phyloP scores from a whole-genome alignment of 2,113 vertebrate genomes.

The Gallinago media region DNA sequence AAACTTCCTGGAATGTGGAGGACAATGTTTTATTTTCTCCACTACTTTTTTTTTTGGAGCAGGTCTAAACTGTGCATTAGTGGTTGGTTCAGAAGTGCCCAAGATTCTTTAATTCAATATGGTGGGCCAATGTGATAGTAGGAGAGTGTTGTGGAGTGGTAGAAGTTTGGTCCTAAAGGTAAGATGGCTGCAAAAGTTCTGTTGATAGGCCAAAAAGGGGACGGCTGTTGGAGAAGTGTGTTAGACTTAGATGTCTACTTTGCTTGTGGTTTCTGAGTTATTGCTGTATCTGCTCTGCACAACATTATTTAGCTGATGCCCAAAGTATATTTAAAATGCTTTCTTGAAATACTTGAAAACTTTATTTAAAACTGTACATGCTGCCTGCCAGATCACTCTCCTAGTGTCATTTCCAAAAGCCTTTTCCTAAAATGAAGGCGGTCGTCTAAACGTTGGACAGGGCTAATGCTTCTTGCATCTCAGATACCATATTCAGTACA shows the following conservation, averaged over 20 bases:
- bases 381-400: background rate
- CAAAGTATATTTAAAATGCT: background rate
- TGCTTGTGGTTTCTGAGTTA: background rate
- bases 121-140: accelerated
- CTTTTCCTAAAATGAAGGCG: background rate
- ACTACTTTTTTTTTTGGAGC: background rate
- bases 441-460: background rate
- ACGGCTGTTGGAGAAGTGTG: background rate
- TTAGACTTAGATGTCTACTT: accelerated
- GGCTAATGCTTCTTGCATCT: background rate
- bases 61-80: background rate
- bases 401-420: background rate
- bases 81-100: background rate
- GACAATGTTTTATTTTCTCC: background rate
- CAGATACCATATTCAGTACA: background rate
- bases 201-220: background rate
- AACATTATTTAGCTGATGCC: background rate
- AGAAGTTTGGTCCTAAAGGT: background rate
- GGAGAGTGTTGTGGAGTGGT: background rate
- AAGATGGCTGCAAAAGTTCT: background rate
- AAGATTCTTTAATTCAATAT: background rate
- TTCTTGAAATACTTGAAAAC: background rate
- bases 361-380: background rate
- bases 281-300: background rate
- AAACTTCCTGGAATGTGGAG: background rate